Evolutionary conservation across 2,797 vertebrate species (phyloP).

Genomic region (Apogon hyalosoma): DNA sequence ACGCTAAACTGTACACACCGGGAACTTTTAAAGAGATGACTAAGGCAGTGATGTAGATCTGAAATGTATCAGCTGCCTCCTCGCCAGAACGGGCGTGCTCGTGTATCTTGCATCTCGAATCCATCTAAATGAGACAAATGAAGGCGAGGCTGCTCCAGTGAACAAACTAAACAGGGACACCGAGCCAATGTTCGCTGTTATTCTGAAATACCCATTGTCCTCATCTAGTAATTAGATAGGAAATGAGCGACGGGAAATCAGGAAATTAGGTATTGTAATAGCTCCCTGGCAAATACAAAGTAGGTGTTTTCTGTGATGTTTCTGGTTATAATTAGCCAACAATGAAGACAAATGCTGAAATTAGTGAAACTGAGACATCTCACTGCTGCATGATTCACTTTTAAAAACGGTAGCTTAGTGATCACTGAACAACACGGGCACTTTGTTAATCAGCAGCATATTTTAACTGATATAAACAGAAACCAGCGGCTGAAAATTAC

Average conservation of each 20-base stretch:
- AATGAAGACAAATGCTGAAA: slow-evolving; percentile 35
- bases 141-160: slow-evolving; percentile 45
- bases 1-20: slow-evolving; percentile 1
- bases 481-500: not conserved
- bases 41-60: slow-evolving; percentile 32
- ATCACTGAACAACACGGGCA: slow-evolving; percentile 23
- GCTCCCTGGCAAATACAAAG: slow-evolving; percentile 44
- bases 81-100: slow-evolving; percentile 39
- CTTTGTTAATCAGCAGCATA: slow-evolving; percentile 15
- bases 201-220: slow-evolving; percentile 53
- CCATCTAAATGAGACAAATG: slow-evolving; percentile 69
- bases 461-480: not conserved
- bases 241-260: slow-evolving; percentile 66
- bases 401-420: slow-evolving; percentile 10
- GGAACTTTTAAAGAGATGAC: slow-evolving; percentile 31
- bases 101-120: slow-evolving; percentile 56
- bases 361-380: slow-evolving; percentile 23
- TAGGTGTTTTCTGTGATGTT: slow-evolving; percentile 25
- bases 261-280: slow-evolving; percentile 56
- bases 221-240: slow-evolving; percentile 61
- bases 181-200: slow-evolving; percentile 47
- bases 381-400: slow-evolving; percentile 5
- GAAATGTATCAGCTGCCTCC: slow-evolving; percentile 41
- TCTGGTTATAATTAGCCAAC: slow-evolving; percentile 36
- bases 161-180: slow-evolving; percentile 51